phyloP scores from a whole-genome alignment of 2,888 invertebrate genomes.

The Orthosia gracilis region DNA sequence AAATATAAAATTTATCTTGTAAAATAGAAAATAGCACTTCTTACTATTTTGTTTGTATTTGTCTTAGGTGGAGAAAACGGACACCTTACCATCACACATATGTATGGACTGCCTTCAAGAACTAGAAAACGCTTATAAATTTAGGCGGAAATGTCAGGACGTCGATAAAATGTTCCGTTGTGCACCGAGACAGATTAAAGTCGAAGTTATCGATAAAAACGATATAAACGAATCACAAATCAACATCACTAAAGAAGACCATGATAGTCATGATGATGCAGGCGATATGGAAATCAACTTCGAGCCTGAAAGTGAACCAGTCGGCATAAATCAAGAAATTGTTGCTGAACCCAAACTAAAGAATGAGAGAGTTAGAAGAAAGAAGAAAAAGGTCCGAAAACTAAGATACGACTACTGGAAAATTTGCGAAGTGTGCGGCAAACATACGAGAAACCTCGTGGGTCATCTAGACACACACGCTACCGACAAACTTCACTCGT shows the following conservation, averaged over 20 bases:
- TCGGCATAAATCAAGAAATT: conserved; percentile 50
- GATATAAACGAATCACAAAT: conserved; percentile 54
- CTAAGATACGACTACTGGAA: conserved; percentile 85
- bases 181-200: conserved; percentile 74
- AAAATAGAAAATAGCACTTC: not conserved
- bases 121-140: conserved; percentile 86
- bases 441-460: conserved; percentile 83
- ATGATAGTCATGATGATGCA: conserved; percentile 61
- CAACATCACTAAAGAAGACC: conserved; percentile 57
- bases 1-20: not conserved
- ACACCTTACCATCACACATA: conserved; percentile 83
- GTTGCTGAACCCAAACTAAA: conserved; percentile 63
- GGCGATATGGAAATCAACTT: conserved; percentile 71
- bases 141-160: conserved; percentile 86
- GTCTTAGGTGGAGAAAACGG: conserved; percentile 82
- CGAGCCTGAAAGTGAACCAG: conserved; percentile 60
- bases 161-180: conserved; percentile 79
- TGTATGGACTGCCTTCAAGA: conserved; percentile 84
- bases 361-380: conserved; percentile 65
- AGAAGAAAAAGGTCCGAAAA: conserved; percentile 76
- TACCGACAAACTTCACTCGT: conserved; percentile 82
- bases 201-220: conserved; percentile 74
- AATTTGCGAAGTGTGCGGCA: conserved; percentile 88
- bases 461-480: conserved; percentile 87
- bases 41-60: conserved; percentile 9